Base-by-base conservation (phyloP, 2,888 invertebrate genomes). In the Glyphotaelius pellucidus region DNA sequence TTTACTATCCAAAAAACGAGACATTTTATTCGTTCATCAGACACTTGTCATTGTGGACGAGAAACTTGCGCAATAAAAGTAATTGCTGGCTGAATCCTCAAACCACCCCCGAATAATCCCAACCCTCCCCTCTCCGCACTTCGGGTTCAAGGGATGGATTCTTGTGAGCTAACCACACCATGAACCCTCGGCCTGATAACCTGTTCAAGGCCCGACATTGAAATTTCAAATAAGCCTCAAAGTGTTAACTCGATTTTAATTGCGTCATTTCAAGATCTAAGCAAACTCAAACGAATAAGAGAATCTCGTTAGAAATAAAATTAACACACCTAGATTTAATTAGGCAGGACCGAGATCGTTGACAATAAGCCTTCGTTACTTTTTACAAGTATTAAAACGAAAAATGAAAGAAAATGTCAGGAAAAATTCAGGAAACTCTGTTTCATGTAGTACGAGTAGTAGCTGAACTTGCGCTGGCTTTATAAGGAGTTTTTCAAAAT, bases 191-290 rank as follows among this genome's bases (percentile, higher is more conserved):
- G 67, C 85, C 79, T 88, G 91, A 92, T 80, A 91, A 91, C 92
- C 92, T 89, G 90, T 91, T 85, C 52, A 88, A 91, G 87, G 85
- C 87, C 88, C 90, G 38, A 91, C 91, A 92, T 92, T 92, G 91
- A 92, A 92, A 92, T 92, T 91, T 92, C 79, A 91, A 92, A 92
- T 88, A 86, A 81, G 80, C 91, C 86, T 81, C 92, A 52, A 80
- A 91, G 91, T 47, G 90, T 90, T 91, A 91, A 92, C 91, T 92
- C 87, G 91, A 92, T 90, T 92, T 92, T 92, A 92, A 92, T 92
- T 91, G 90, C 88, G 88, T 30, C 84, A 84, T 85, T 89, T 81
- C 52, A 90, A 83, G 79, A 90, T 90, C 88, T 88, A 83, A 92
- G 90, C 81, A 80, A 88, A 88, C 88, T 67, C 25, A 88, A 79